Conservation (phyloP, 2,113 vertebrate species). For the Synchiropus splendidus region DNA sequence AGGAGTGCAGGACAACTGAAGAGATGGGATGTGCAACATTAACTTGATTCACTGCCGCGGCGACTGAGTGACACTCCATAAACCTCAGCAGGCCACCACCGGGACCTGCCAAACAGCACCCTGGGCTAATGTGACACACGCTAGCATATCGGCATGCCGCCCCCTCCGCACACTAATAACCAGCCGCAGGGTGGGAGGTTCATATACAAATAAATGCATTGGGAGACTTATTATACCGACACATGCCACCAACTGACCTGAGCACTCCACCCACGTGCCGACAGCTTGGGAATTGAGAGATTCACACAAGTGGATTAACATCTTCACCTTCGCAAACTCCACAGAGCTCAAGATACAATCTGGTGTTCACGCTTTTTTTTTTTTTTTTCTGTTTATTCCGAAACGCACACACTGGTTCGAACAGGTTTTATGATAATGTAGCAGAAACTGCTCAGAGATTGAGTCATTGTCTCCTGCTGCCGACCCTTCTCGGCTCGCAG, state of each 20-base stretch:
- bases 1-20: conserved; percentile 59
- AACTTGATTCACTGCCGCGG: conserved; percentile 64
- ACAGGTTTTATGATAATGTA: too few relatives aligned
- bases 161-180: conserved; percentile 22
- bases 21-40: conserved; percentile 70
- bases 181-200: conserved; percentile 5
- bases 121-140: conserved; percentile 57
- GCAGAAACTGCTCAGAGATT: too few relatives aligned
- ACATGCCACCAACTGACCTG: conserved; percentile 2
- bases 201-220: conserved; percentile 6
- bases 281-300: too few relatives aligned
- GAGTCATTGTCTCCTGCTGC: too few relatives aligned
- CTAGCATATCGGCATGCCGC: conserved; percentile 32
- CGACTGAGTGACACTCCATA: conserved; percentile 69
- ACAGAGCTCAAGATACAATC: too few relatives aligned
- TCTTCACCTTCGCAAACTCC: too few relatives aligned
- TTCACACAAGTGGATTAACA: too few relatives aligned
- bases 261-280: too few relatives aligned
- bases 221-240: conserved; percentile 8
- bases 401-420: too few relatives aligned
- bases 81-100: conserved; percentile 58
- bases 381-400: too few relatives aligned
- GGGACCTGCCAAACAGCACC: conserved; percentile 48
- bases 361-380: too few relatives aligned
- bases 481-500: too few relatives aligned